Percentiles rank a stretch among this genome's conserved stretches.
phyloP scores from a whole-genome alignment of 2,797 vertebrate genomes.

The Schizothorax lantsangensis region DNA sequence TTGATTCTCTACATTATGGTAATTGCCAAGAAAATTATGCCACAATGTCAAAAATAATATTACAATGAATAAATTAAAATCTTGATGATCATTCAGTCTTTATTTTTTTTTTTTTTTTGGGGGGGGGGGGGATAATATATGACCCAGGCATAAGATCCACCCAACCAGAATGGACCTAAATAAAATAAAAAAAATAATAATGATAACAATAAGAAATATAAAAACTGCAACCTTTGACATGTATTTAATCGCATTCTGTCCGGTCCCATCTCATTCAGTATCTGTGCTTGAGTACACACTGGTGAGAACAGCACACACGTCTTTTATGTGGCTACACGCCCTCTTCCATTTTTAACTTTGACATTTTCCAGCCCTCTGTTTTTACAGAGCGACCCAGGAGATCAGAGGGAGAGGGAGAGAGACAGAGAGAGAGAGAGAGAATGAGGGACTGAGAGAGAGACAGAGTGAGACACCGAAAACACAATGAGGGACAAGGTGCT shows the following conservation, averaged over 20 bases:
- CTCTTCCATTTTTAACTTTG: slow-evolving; percentile 75
- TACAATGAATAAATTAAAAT: not conserved
- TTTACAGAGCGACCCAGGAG: slow-evolving; percentile 64
- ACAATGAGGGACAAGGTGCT: not conserved
- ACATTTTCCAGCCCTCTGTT: slow-evolving; percentile 74
- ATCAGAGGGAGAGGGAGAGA: slow-evolving; percentile 62
- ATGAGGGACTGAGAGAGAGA: not conserved
- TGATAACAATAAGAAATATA: no score
- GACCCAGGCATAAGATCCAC: no score
- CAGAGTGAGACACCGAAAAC: not conserved
- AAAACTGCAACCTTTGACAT: not conserved
- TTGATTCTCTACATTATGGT: no score
- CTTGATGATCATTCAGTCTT: no score
- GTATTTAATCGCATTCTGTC: slow-evolving; percentile 1
- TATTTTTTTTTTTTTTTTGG: no score
- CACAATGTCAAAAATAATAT: not conserved
- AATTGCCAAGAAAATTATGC: no score
- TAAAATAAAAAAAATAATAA: no score
- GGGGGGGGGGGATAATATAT: no score
- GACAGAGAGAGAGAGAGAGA: slow-evolving; percentile 6
- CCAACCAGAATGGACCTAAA: no score
- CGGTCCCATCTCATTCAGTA: slow-evolving; percentile 1
- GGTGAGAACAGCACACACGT: slow-evolving; percentile 44
- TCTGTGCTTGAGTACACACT: slow-evolving; percentile 46
- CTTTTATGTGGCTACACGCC: slow-evolving; percentile 70